Conservation (phyloP, 1,140 invertebrate species). For the Trachelipus rathkii region DNA sequence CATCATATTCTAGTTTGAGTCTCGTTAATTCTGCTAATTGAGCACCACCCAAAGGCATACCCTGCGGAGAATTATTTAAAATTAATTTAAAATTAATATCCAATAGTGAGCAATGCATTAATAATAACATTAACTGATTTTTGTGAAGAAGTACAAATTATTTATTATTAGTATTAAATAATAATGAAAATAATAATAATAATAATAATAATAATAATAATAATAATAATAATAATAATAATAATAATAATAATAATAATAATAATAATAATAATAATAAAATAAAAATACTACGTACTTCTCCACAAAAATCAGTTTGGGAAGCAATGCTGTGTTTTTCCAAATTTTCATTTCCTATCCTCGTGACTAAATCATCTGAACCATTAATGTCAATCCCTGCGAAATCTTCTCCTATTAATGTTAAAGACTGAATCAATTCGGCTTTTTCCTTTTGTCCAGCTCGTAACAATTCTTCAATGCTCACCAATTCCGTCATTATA, state of each 20-base stretch:
- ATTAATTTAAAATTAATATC: too few relatives aligned
- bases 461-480: constrained; percentile 84
- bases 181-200: too few relatives aligned
- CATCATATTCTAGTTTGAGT: constrained; percentile 88
- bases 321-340: constrained; percentile 84
- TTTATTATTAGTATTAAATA: too few relatives aligned
- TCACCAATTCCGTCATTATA: constrained; percentile 82
- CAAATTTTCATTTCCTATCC: constrained; percentile 20
- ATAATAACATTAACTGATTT: too few relatives aligned
- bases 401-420: constrained; percentile 86
- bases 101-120: too few relatives aligned
- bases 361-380: constrained; percentile 27
- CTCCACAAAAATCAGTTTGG: constrained; percentile 89
- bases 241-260: too few relatives aligned
- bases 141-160: too few relatives aligned
- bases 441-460: constrained; percentile 88
- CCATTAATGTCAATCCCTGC: constrained; percentile 51
- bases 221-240: too few relatives aligned
- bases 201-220: too few relatives aligned
- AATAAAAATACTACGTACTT: too few relatives aligned
- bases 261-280: too few relatives aligned
- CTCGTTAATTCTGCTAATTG: constrained; percentile 91
- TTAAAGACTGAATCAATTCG: constrained; percentile 87
- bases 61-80: constrained; percentile 41
- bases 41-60: constrained; percentile 71